Evolutionary conservation across 1,140 invertebrate species (phyloP).

Genomic region (Dufourea novaeangliae): DNA sequence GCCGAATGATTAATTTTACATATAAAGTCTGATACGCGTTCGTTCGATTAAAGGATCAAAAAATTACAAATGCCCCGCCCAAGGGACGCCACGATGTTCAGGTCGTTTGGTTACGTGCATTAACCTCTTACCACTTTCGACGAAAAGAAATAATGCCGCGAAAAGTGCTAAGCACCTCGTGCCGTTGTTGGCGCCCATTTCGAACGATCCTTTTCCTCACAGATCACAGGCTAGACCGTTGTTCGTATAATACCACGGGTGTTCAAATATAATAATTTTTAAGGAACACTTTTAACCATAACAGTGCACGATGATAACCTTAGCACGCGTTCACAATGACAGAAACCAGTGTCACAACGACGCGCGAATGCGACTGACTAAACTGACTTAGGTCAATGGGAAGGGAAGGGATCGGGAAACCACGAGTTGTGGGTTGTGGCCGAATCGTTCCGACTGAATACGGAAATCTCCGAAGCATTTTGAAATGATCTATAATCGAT

Average conservation of each 20-base stretch:
- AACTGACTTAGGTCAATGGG: too few species aligned
- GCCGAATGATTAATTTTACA: not conserved
- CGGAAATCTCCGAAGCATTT: conserved; percentile 20
- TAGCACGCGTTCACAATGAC: not conserved
- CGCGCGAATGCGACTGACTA: conserved; percentile 26
- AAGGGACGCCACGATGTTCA: conserved; percentile 40
- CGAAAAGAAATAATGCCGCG: conserved; percentile 41
- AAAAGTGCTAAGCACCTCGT: conserved; percentile 31
- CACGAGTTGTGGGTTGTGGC: not conserved
- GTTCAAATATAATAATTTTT: not conserved
- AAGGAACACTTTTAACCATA: not conserved
- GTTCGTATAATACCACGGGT: not conserved
- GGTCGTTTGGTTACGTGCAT: conserved; percentile 21
- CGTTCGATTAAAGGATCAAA: not conserved
- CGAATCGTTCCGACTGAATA: not conserved
- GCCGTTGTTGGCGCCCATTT: conserved; percentile 45
- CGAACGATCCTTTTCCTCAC: not conserved
- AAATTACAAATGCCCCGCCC: conserved; percentile 62
- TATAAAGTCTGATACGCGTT: not conserved
- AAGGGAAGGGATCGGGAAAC: not conserved
- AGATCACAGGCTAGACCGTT: not conserved
- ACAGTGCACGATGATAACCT: not conserved
- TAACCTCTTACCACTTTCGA: conserved; percentile 64
- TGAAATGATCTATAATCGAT: conserved; percentile 20
- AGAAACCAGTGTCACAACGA: not conserved